Percentiles rank a stretch among this genome's conserved stretches.
Evolutionary conservation across 2,113 vertebrate species (phyloP).

Genomic region (Eleginops maclovinus): DNA sequence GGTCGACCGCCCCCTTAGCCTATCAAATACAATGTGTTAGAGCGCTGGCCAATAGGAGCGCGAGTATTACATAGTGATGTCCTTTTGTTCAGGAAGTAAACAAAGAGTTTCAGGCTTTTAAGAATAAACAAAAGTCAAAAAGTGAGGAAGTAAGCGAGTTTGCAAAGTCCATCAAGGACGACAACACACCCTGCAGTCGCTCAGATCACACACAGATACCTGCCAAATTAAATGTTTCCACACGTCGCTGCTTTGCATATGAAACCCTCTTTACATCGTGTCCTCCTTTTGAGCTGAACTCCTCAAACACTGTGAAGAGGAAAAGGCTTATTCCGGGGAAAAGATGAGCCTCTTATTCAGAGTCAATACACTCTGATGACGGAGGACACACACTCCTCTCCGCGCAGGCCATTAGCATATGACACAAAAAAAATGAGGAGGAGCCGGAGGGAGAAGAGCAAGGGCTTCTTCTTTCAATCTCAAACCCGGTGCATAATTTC

Average conservation of each 20-base stretch:
- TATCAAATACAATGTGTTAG: too few relatives aligned
- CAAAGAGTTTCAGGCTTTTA: background rate
- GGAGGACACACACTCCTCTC: conserved; percentile 33
- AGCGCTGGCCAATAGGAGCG: too few relatives aligned
- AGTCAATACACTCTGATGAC: conserved; percentile 47
- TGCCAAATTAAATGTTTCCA: conserved; percentile 7
- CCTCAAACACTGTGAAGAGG: conserved; percentile 24
- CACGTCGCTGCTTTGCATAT: conserved; percentile 20
- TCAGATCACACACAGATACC: background rate
- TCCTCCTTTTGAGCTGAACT: conserved; percentile 23
- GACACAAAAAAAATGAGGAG: conserved; percentile 27
- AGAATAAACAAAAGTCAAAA: background rate
- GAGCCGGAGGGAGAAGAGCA: conserved; percentile 24
- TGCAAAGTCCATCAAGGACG: background rate
- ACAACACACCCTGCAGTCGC: background rate
- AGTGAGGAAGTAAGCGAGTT: background rate
- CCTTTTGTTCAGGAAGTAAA: background rate
- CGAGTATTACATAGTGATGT: too few relatives aligned
- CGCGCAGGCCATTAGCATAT: conserved; percentile 37
- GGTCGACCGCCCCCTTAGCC: too few relatives aligned
- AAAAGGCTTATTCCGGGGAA: conserved; percentile 32
- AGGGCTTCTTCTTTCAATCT: conserved; percentile 37
- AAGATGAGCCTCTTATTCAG: conserved; percentile 9
- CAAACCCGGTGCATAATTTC: conserved; percentile 42
- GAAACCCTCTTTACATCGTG: conserved; percentile 35